These are phyloP conservation scores for Lethrus apterus DNA, from an alignment of 1,140 invertebrate species.

Conservation along the genomic window DNA sequence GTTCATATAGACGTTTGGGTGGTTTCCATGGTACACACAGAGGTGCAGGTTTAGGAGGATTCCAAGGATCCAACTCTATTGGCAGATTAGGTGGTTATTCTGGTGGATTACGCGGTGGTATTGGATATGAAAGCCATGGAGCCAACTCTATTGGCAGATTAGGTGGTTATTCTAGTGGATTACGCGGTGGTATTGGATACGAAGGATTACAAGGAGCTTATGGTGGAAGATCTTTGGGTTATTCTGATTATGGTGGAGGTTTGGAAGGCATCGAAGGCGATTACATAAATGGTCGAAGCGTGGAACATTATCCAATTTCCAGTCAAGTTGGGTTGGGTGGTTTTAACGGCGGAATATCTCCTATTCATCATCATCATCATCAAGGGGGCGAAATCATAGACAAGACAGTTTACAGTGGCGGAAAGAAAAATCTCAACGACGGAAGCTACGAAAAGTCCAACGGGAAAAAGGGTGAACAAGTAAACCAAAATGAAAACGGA, in stretches of 20 bases:
- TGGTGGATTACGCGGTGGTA: conserved; percentile 19
- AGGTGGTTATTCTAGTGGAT: no score
- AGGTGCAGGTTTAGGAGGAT: conserved; percentile 16
- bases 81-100: conserved; percentile 25
- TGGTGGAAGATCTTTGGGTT: no score
- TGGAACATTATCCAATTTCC: no score
- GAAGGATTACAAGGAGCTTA: no score
- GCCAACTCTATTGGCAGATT: neutral
- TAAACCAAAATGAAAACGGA: conserved; percentile 47
- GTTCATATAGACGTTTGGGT: conserved; percentile 7
- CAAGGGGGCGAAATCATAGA: conserved; percentile 44
- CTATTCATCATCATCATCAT: neutral
- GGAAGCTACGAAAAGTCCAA: conserved; percentile 46
- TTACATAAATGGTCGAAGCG: no score
- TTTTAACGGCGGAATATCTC: no score
- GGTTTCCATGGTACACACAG: neutral
- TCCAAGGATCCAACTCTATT: conserved; percentile 9
- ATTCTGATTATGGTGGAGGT: neutral
- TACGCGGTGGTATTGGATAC: no score
- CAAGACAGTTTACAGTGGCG: conserved; percentile 47
- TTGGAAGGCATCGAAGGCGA: conserved; percentile 8
- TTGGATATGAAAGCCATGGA: neutral
- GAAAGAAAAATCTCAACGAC: conserved; percentile 47
- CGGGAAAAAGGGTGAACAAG: conserved; percentile 46
- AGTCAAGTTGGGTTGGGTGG: no score